These are phyloP conservation scores for Actinemys pallida DNA, from an alignment of 2,113 vertebrate genomes.

Conservation along the genomic window DNA sequence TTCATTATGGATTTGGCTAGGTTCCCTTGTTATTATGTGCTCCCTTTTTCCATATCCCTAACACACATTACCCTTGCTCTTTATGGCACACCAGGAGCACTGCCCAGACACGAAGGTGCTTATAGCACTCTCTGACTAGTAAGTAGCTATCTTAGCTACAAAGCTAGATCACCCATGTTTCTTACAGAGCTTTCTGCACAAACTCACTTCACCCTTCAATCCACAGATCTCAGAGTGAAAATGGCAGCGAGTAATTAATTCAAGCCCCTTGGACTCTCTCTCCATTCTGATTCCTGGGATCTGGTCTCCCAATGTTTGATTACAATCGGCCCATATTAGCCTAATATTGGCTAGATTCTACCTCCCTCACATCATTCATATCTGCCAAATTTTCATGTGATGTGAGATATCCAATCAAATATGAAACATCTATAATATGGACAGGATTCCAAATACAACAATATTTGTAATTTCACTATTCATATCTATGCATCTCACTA, in stretches of 20 bases:
- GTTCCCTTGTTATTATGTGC: neutral
- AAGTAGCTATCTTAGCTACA: neutral
- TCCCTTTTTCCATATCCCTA: neutral
- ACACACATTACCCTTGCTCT: too few species aligned
- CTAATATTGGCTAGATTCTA: neutral
- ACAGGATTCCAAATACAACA: neutral
- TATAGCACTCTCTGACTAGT: neutral
- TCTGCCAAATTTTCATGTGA: neutral
- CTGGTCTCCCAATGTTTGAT: neutral
- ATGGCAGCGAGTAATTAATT: neutral
- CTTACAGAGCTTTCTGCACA: neutral
- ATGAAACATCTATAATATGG: neutral
- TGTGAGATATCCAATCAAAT: neutral
- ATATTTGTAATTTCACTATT: neutral
- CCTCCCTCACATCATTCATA: neutral
- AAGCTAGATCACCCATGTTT: neutral
- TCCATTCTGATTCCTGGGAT: neutral
- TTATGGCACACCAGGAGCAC: neutral
- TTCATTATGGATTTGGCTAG: too few species aligned
- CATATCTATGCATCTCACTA: neutral
- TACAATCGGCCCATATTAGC: neutral
- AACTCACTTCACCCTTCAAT: accelerated
- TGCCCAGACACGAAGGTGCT: neutral
- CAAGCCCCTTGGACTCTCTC: neutral
- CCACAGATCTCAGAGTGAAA: neutral